These are phyloP conservation scores for Alosa alosa DNA, from an alignment of 2,113 vertebrate genomes.

Conservation along the genomic window DNA sequence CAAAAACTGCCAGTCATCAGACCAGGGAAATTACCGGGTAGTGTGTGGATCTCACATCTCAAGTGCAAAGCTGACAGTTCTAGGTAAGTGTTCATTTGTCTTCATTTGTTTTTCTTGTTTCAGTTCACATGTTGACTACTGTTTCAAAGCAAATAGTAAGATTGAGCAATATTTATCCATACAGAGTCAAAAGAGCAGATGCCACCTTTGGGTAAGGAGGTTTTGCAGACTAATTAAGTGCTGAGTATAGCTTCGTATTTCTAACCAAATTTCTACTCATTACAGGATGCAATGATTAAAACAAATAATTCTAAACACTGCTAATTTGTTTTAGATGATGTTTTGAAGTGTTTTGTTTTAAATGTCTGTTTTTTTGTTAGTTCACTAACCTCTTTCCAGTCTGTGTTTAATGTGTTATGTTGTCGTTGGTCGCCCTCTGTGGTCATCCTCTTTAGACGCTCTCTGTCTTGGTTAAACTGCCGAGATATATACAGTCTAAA, in stretches of 20 bases:
- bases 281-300: not conserved
- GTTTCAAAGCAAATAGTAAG: constrained; percentile 78
- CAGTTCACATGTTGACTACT: not conserved
- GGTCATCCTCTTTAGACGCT: not conserved
- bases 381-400: constrained; percentile 55
- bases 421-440: not conserved
- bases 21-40: constrained; percentile 91
- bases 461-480: not conserved
- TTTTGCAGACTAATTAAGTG: not conserved
- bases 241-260: not conserved
- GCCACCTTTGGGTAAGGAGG: constrained; percentile 73
- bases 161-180: constrained; percentile 22
- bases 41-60: constrained; percentile 96
- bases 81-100: constrained; percentile 80
- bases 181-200: constrained; percentile 23
- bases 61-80: constrained; percentile 86
- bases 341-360: not conserved
- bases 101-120: constrained; percentile 17
- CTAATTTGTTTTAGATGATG: not conserved
- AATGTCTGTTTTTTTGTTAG: not conserved
- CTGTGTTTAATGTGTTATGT: not conserved
- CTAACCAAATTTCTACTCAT: not conserved
- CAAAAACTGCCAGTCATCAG: constrained; percentile 80
- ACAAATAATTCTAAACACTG: not conserved
- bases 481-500: not conserved